Base-by-base conservation (phyloP, 2,888 invertebrate species). In the Drosophila phalerata region DNA sequence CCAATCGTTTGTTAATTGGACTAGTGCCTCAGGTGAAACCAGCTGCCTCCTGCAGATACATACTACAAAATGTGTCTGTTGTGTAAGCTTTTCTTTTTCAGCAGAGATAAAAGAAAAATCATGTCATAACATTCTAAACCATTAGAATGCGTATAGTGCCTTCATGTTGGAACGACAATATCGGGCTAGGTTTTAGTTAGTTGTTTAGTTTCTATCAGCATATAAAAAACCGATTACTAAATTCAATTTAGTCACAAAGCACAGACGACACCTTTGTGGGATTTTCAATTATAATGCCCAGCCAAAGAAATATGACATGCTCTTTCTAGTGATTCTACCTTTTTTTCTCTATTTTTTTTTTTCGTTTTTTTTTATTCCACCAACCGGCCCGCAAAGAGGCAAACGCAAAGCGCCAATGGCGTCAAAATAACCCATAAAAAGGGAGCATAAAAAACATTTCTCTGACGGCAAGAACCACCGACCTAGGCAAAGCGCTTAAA, bases 211-310 rank as follows among this genome's bases (percentile, higher is more conserved):
- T 56, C 42, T 52, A 58, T 48, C 15, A 45, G 45, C 30, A 57
- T 72, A 49, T 43, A 48, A 51, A 58, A 60, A 62, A 81, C 68
- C 89, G 87, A 81, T 85, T 86, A 88, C 84, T 85, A 85, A 86
- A 85, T 84, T 85, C 85, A 85, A 84, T 85, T 85, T 88, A 85
- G 81, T 80, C 87, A 86, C 84, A 84, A 88, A 86, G 87, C 87
- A 71, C 66, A 69, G 85, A 69, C 85, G 81, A 84, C 84, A 85
- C 89, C 85, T 85, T 85, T 85, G 85, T 85, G 78, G 85, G 72
- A 83, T 85, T 88, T 85, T 79, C 85, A 85, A 85, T 85, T 85
- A 85, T 85, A 85, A 85, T 73, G 72, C 78, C 75, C 71, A 66
- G 55, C 55, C 76, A 80, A 76, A 78, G 84, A 85, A 87, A 82